Conservation (phyloP, 1,140 invertebrate genomes). For the Camponotus pennsylvanicus region DNA sequence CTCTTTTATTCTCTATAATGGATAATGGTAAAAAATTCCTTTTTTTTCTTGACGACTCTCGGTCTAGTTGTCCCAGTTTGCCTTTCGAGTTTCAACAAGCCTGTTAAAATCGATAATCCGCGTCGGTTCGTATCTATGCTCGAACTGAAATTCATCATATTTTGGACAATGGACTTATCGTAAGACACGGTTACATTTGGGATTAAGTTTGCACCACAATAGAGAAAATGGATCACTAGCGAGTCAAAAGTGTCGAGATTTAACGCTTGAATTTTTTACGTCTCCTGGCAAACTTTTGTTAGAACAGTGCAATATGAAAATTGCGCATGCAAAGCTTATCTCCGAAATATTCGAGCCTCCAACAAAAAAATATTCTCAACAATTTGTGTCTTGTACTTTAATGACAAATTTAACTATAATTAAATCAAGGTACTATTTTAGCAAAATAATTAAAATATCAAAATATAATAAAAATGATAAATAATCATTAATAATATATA, state of each 20-base stretch:
- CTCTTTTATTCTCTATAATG: neutral
- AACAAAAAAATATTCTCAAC: neutral
- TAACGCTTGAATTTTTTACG: constrained; percentile 5
- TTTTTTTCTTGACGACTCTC: neutral
- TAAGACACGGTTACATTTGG: constrained; percentile 35
- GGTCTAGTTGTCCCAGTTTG: constrained; percentile 20
- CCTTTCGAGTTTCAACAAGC: constrained; percentile 30
- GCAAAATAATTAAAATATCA: neutral
- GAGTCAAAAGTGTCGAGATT: constrained; percentile 29
- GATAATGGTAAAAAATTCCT: neutral
- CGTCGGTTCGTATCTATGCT: constrained; percentile 38
- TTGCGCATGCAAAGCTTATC: neutral
- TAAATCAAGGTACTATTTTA: neutral
- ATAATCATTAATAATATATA: too few relatives aligned
- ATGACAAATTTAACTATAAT: neutral
- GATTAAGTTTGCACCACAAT: constrained; percentile 42
- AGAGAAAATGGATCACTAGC: constrained; percentile 15
- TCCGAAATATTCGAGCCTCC: neutral
- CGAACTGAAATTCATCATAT: constrained; percentile 46
- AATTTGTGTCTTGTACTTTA: neutral
- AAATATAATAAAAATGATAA: neutral
- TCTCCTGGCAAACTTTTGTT: neutral
- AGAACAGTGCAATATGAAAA: neutral
- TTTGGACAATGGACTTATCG: constrained; percentile 46
- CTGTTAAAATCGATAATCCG: constrained; percentile 44